Conservation (phyloP, 53 echinoderm and acorn worm species). For the Apostichopus leukothele region DNA sequence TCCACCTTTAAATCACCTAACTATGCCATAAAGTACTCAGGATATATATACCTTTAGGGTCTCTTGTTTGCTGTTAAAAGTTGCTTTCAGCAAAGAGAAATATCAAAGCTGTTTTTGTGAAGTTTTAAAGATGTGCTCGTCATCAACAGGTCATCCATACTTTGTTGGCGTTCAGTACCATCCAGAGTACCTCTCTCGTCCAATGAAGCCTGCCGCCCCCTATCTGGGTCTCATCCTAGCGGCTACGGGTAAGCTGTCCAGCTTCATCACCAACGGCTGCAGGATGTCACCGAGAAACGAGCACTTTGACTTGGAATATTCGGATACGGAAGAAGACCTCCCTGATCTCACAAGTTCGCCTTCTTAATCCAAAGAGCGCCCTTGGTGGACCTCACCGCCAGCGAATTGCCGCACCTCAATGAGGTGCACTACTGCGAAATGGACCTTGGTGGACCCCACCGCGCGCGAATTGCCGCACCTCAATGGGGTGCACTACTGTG, state of each 20-base stretch:
- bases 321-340: slow-evolving; percentile 94
- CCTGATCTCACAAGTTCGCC: slow-evolving; percentile 21
- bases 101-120: too few species aligned
- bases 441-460: not conserved
- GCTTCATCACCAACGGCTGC: slow-evolving; percentile 77
- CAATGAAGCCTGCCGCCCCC: slow-evolving; percentile 94
- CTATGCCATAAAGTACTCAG: too few species aligned
- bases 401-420: too few species aligned
- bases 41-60: too few species aligned
- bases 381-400: not conserved
- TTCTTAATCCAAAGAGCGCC: not conserved
- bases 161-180: slow-evolving; percentile 99
- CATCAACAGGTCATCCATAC: slow-evolving; percentile 83
- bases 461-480: too few species aligned
- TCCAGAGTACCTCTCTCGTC: slow-evolving; percentile 96
- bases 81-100: too few species aligned
- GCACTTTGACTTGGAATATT: slow-evolving; percentile 75
- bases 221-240: slow-evolving; percentile 94
- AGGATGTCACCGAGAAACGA: slow-evolving; percentile 82
- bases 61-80: too few species aligned
- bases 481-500: too few species aligned
- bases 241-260: slow-evolving; percentile 67
- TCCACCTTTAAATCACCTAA: too few species aligned
- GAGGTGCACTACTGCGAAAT: too few species aligned
- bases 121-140: too few species aligned